These are phyloP conservation scores for Enoplosus armatus DNA, from an alignment of 2,797 vertebrate genomes.

Conservation along the genomic window DNA sequence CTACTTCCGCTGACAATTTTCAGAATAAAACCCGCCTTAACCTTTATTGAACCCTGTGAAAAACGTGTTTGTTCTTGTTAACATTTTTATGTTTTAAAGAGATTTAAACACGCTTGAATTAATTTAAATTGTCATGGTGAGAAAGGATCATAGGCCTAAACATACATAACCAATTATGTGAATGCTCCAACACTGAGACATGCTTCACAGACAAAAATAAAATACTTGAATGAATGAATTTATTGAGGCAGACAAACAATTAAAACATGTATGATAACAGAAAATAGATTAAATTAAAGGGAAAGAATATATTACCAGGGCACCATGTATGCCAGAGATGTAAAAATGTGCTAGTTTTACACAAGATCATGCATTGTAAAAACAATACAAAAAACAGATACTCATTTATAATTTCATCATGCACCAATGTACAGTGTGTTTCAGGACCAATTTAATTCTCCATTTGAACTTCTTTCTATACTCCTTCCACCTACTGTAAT, in stretches of 20 bases:
- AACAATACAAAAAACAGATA: background rate
- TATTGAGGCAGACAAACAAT: background rate
- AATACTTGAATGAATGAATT: background rate
- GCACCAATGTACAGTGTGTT: background rate
- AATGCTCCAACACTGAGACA: background rate
- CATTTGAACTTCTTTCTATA: background rate
- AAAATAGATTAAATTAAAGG: no score
- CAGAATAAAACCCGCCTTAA: conserved; percentile 39
- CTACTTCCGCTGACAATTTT: background rate
- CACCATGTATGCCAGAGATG: background rate
- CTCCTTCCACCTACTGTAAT: no score
- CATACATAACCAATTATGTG: background rate
- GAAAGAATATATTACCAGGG: background rate
- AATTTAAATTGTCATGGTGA: no score
- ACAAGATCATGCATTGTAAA: background rate
- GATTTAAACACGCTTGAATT: background rate
- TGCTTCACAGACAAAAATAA: background rate
- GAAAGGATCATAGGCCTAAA: background rate
- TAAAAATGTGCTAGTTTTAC: background rate
- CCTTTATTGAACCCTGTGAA: background rate
- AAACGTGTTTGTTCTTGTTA: background rate
- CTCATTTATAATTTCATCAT: background rate
- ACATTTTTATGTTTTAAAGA: no score
- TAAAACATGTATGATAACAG: no score
- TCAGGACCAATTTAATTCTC: background rate